phyloP scores from a whole-genome alignment of 92 coral and sea anemone species.

The Actinernus sp. region DNA sequence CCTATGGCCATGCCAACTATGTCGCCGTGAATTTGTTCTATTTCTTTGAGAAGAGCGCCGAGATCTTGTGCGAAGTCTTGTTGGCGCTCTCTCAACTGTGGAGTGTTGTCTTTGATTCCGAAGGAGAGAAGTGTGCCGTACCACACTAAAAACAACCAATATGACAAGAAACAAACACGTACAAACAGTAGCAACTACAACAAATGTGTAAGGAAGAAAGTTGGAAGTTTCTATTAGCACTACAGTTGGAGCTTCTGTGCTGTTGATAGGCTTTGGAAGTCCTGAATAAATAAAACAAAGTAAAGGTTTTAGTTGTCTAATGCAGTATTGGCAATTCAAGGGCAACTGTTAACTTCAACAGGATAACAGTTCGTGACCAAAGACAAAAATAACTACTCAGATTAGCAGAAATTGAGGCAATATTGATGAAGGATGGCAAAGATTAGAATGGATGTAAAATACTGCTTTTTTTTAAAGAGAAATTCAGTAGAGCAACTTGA shows the following conservation, averaged over 20 bases:
- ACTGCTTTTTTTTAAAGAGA: too few species aligned
- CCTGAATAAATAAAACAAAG: slow-evolving; percentile 3
- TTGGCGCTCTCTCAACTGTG: slow-evolving; percentile 70
- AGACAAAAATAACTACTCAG: too few species aligned
- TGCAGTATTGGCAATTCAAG: too few species aligned
- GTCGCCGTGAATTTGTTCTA: slow-evolving; percentile 46
- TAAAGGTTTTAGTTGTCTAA: too few species aligned
- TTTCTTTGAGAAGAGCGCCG: slow-evolving; percentile 51
- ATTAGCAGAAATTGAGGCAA: too few species aligned
- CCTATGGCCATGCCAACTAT: slow-evolving; percentile 57
- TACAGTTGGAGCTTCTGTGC: slow-evolving; percentile 17
- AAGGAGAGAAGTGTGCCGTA: slow-evolving; percentile 80
- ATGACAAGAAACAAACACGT: slow-evolving; percentile 84
- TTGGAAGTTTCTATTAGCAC: slow-evolving; percentile 31
- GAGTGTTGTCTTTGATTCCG: slow-evolving; percentile 71
- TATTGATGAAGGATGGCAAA: too few species aligned
- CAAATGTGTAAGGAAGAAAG: slow-evolving; percentile 84
- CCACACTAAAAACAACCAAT: slow-evolving; percentile 87
- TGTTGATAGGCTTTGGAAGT: neutral
- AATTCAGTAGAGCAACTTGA: too few species aligned
- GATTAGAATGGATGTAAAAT: too few species aligned
- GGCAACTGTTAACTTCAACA: too few species aligned
- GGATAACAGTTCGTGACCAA: too few species aligned
- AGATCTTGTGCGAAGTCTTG: slow-evolving; percentile 66
- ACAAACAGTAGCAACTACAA: slow-evolving; percentile 92